phyloP scores from a whole-genome alignment of 2,888 invertebrate species.

The Drosophila anomalipes region DNA sequence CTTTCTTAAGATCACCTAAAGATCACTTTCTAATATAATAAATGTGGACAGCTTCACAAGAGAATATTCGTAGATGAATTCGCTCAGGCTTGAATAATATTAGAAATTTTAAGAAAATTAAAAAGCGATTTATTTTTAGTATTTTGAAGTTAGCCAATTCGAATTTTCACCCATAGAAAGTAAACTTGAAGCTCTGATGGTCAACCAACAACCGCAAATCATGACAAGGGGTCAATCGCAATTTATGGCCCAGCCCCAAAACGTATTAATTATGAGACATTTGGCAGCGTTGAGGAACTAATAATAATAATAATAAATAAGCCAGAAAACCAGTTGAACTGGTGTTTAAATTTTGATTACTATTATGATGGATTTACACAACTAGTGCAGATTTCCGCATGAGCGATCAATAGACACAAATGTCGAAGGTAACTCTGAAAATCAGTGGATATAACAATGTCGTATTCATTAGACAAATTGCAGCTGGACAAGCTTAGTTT shows the following conservation, averaged over 20 bases:
- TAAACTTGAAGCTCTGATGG: constrained; percentile 42
- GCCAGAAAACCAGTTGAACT: constrained; percentile 48
- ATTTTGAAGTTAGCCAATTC: constrained; percentile 15
- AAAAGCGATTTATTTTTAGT: constrained; percentile 44
- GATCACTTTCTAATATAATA: constrained; percentile 38
- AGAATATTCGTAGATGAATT: constrained; percentile 35
- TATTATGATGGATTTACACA: constrained; percentile 18
- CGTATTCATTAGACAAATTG: constrained; percentile 43
- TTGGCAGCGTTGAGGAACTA: not conserved
- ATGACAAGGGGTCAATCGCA: constrained; percentile 43
- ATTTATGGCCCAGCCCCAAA: constrained; percentile 47
- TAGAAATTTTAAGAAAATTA: constrained; percentile 28
- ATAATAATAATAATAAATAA: constrained; percentile 10
- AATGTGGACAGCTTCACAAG: constrained; percentile 11
- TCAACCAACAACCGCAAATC: constrained; percentile 14
- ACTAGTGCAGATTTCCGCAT: constrained; percentile 56
- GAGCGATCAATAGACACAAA: constrained; percentile 13
- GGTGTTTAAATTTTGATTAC: constrained; percentile 29
- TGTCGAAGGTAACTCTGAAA: constrained; percentile 44
- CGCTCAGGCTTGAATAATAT: not conserved
- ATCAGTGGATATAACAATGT: constrained; percentile 41
- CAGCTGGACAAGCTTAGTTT: constrained; percentile 19
- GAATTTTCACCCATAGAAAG: constrained; percentile 57
- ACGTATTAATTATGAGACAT: constrained; percentile 57
- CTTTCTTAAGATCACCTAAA: constrained; percentile 42